phyloP scores from a whole-genome alignment of 2,113 vertebrate genomes.

The Indicator maculatus region DNA sequence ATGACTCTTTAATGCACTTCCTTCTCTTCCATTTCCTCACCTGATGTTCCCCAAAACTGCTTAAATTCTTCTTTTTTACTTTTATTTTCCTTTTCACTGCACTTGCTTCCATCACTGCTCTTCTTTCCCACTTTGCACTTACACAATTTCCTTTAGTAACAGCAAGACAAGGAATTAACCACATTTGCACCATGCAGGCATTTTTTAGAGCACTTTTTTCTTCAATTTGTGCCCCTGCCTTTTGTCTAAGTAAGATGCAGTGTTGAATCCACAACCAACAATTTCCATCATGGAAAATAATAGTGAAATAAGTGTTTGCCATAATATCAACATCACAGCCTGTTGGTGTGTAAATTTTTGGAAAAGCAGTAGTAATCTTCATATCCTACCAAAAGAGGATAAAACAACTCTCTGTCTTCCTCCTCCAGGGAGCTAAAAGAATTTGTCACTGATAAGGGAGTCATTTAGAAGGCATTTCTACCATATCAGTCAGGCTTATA shows the following conservation, averaged over 20 bases:
- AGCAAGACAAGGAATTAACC: not conserved
- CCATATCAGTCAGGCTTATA: slow-evolving; percentile 67
- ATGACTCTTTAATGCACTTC: not conserved
- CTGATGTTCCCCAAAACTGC: not conserved
- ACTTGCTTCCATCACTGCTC: not conserved
- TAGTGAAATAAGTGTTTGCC: rapidly evolving
- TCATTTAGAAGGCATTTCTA: slow-evolving; percentile 71
- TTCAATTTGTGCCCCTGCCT: not conserved
- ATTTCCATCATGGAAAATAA: not conserved
- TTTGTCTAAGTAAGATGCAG: not conserved
- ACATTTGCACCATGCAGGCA: not conserved
- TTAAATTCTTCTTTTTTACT: not conserved
- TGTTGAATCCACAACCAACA: not conserved
- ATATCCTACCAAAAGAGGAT: not conserved
- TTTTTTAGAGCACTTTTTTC: not conserved
- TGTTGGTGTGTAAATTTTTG: not conserved
- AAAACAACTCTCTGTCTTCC: slow-evolving; percentile 38
- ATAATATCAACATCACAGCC: not conserved
- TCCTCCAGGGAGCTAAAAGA: slow-evolving; percentile 56
- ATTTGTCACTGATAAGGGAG: slow-evolving; percentile 64
- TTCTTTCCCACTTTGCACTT: not conserved
- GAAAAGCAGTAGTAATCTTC: not conserved
- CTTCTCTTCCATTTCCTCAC: not conserved
- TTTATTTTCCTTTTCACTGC: not conserved
- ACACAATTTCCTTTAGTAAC: not conserved